Base-by-base conservation (phyloP, 2,113 vertebrate genomes). In the Zosterops lateralis region DNA sequence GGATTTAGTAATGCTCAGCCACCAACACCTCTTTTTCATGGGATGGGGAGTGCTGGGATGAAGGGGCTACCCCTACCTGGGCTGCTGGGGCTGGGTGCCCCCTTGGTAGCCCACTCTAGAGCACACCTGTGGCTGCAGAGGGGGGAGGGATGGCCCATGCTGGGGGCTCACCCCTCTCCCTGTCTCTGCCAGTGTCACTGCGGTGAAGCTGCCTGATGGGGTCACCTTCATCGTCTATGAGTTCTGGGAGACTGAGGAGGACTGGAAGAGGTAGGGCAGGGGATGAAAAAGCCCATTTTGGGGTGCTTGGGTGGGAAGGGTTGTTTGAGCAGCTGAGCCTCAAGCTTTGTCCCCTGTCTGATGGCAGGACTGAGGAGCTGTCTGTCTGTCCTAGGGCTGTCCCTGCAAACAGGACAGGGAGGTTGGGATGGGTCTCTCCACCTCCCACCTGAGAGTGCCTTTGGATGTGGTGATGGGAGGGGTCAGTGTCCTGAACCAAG, bases 221-320 rank as follows among this genome's bases (percentile, higher is more conserved):
- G 75, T 91, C 82, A 91, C 89, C 48, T 91, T 91, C 68, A 80
- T 91, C 12, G 1, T 91, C 75, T 91, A 91, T 0, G 89, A 91
- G 68, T 91, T 91, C 89, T 91, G 89, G 89, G 89, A 91, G 89
- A 86, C 82, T 1, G 89, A 91, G 62, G 82, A 86, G 56, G 82
- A 91, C 62, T 91, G 89, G 89, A 91, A 91, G 82, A 86, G 89
- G 89, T 91, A 91, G 32, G 61, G 48, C 8, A 80, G 26, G 19
- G 29, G 22, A 8, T 50, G 26, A 20, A 75, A 44, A 62, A 38
- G 18, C 10, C 62, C 6, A 2, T 20, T 50, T 73, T 17, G 47
- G 31, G 40, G 14, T 20, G 17, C 38, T 62, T 2, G 6, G n/a
- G 10, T 10, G 3, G 1, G 7, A 19, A 25, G 48, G 26, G 48